These are phyloP conservation scores for Lordiphosa andalusiaca DNA, from an alignment of 2,888 invertebrate genomes.

Conservation along the genomic window DNA sequence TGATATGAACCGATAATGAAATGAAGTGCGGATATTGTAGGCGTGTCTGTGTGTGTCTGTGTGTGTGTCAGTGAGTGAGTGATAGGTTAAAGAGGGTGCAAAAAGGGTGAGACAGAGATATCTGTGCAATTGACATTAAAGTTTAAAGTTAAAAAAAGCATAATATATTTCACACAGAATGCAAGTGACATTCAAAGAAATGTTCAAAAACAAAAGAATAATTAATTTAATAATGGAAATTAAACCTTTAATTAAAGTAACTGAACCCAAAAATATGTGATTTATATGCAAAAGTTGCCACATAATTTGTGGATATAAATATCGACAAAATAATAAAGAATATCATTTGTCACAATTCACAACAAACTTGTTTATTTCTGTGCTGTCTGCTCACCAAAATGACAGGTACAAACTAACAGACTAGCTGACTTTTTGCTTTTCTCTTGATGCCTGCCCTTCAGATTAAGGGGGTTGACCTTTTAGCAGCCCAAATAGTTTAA, in stretches of 20 bases:
- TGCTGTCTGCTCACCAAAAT: too few species aligned
- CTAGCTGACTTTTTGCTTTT: too few species aligned
- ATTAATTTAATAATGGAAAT: not conserved
- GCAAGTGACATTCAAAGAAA: constrained; percentile 1
- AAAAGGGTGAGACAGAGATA: not conserved
- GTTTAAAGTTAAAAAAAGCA: not conserved
- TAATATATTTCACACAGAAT: not conserved
- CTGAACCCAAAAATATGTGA: too few species aligned
- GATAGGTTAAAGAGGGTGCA: not conserved
- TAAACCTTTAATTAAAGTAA: not conserved
- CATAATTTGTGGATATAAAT: too few species aligned
- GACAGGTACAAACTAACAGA: too few species aligned
- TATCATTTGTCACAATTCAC: too few species aligned
- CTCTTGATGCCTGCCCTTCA: too few species aligned
- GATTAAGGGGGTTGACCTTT: too few species aligned
- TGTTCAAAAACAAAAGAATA: not conserved
- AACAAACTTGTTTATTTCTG: too few species aligned
- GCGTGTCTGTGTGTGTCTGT: constrained; percentile 8
- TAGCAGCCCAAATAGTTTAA: too few species aligned
- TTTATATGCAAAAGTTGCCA: too few species aligned
- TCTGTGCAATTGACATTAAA: constrained; percentile 28
- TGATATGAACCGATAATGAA: constrained; percentile 39
- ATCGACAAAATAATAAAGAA: too few species aligned
- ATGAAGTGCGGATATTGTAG: constrained; percentile 35
- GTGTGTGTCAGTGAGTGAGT: not conserved